A percentile compares a stretch with the other conserved stretches of the same genome.
Evolutionary conservation across 2,113 vertebrate species (phyloP).

Genomic region (Actinemys pallida): DNA sequence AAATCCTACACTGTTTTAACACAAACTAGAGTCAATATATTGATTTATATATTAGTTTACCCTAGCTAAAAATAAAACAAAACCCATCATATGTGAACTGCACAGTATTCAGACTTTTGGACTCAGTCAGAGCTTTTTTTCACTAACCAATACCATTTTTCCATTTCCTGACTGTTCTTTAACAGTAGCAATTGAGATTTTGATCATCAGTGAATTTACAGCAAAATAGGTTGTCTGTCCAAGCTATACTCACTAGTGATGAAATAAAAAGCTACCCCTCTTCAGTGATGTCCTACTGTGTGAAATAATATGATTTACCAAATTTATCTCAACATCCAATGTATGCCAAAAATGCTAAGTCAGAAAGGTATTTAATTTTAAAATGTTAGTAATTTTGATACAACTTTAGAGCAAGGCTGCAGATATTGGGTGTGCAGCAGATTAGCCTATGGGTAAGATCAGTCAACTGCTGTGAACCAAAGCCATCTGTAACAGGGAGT

Average conservation of each 20-base stretch:
- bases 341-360: constrained; percentile 14
- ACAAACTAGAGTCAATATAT: background rate
- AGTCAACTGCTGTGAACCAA: background rate
- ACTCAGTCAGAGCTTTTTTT: background rate
- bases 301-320: background rate
- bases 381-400: constrained; percentile 11
- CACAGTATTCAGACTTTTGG: background rate
- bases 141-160: background rate
- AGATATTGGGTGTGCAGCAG: background rate
- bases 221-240: background rate
- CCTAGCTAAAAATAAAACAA: background rate
- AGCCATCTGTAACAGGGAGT: rapidly evolving
- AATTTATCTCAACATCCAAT: background rate
- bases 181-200: background rate
- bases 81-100: background rate
- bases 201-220: background rate
- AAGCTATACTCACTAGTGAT: background rate
- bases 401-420: rapidly evolving
- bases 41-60: background rate
- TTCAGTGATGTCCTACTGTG: constrained; percentile 43
- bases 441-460: background rate
- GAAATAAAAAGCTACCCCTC: background rate
- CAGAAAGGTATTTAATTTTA: constrained; percentile 32
- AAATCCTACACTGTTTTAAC: background rate
- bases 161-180: constrained; percentile 7